These are phyloP conservation scores for Corythornis madagascariensis DNA, from an alignment of 2,113 vertebrate genomes.

Conservation along the genomic window DNA sequence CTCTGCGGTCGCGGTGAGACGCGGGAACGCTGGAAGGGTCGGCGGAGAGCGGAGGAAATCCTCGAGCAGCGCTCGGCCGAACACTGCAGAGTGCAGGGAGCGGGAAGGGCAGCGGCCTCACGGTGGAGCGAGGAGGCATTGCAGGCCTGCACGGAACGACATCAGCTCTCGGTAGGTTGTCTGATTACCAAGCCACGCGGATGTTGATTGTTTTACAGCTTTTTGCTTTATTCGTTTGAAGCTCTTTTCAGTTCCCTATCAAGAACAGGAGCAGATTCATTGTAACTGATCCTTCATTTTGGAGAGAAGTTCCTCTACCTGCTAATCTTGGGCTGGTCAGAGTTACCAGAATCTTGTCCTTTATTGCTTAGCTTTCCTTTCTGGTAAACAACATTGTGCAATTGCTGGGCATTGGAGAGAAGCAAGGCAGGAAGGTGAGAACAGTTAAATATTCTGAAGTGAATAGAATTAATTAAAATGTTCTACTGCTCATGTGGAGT, in stretches of 20 bases:
- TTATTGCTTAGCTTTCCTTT: background rate
- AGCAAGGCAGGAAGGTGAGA: background rate
- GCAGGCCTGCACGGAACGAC: background rate
- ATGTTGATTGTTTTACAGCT: background rate
- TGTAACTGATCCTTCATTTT: background rate
- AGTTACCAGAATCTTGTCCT: background rate
- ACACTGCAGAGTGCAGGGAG: background rate
- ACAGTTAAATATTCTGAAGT: background rate
- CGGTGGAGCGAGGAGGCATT: background rate
- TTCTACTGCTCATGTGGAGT: background rate
- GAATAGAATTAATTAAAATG: background rate
- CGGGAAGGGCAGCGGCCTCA: background rate
- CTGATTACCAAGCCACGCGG: background rate
- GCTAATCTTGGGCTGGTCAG: background rate
- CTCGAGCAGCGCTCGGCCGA: background rate
- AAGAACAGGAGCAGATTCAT: background rate
- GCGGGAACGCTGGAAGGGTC: constrained; percentile 53
- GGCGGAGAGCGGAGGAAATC: background rate
- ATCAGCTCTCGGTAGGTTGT: background rate
- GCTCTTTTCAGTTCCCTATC: background rate
- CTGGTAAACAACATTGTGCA: background rate
- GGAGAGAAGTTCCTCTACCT: background rate
- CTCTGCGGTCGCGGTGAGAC: constrained; percentile 20
- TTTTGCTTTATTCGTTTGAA: background rate
- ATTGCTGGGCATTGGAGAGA: background rate